Evolutionary conservation across 2,888 invertebrate species (phyloP).

Genomic region (Aphodius sticticus): DNA sequence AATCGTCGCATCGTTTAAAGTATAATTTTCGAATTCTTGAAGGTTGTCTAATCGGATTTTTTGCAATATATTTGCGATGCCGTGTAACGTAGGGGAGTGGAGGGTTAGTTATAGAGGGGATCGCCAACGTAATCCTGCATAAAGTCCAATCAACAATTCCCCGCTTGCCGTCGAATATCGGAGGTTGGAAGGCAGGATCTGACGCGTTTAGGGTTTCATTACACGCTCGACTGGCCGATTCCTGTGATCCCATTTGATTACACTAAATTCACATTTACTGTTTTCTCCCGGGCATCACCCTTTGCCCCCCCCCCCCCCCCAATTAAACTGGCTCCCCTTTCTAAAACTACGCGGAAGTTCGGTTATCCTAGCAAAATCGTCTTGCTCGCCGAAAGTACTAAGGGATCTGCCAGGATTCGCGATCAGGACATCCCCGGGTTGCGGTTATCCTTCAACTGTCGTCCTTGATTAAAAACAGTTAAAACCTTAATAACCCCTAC

Average conservation of each 20-base stretch:
- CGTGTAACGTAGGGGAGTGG: not conserved
- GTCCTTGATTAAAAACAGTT: not conserved
- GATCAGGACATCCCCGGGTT: not conserved
- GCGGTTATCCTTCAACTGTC: not conserved
- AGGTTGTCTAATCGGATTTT: too few relatives aligned
- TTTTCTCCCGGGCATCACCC: not conserved
- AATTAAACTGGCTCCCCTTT: not conserved
- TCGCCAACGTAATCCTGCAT: slow-evolving; percentile 26
- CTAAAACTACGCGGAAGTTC: not conserved
- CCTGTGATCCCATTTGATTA: slow-evolving; percentile 29
- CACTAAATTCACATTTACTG: slow-evolving; percentile 27
- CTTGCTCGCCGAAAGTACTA: not conserved
- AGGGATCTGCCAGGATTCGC: not conserved
- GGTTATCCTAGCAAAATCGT: not conserved
- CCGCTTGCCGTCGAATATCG: slow-evolving; percentile 15
- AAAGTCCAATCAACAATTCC: slow-evolving; percentile 35
- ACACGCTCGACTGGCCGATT: slow-evolving; percentile 35
- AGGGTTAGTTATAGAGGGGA: not conserved
- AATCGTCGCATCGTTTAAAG: too few relatives aligned
- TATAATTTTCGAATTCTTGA: too few relatives aligned
- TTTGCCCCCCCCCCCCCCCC: not conserved
- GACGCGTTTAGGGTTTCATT: slow-evolving; percentile 24
- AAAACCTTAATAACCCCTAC: too few relatives aligned
- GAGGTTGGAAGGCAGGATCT: slow-evolving; percentile 28
- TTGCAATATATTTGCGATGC: too few relatives aligned